phyloP scores from a whole-genome alignment of 2,113 vertebrate species.

The Maccullochella peelii region DNA sequence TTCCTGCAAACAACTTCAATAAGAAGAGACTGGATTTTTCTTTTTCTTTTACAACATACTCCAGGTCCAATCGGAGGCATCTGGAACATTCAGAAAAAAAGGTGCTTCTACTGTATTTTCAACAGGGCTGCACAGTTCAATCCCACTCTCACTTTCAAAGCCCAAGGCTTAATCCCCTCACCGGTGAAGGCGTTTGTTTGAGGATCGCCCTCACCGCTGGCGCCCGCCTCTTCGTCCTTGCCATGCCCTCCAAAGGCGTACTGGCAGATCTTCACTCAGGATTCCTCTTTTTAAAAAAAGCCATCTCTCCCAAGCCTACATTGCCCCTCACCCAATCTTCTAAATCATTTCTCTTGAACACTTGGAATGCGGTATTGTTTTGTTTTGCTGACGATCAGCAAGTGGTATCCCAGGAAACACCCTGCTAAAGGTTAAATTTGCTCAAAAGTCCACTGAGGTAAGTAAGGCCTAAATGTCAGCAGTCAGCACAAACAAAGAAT shows the following conservation, averaged over 20 bases:
- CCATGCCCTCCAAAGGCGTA: slow-evolving; percentile 73
- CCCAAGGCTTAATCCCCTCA: slow-evolving; percentile 78
- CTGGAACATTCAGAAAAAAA: slow-evolving; percentile 35
- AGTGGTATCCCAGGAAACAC: not conserved
- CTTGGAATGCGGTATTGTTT: slow-evolving; percentile 3
- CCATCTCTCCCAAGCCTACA: slow-evolving; percentile 18
- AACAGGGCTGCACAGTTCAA: slow-evolving; percentile 74
- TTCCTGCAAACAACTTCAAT: slow-evolving; percentile 48
- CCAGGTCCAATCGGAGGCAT: slow-evolving; percentile 51
- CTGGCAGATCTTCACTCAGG: slow-evolving; percentile 76
- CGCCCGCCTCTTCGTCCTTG: slow-evolving; percentile 75
- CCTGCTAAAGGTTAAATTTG: slow-evolving; percentile 17
- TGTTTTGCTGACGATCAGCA: slow-evolving; percentile 22
- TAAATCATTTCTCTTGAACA: slow-evolving; percentile 24
- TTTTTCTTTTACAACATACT: not conserved
- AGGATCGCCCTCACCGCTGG: slow-evolving; percentile 70
- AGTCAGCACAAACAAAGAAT: not conserved
- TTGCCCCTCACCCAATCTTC: not conserved
- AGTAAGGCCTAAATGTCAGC: slow-evolving; percentile 33
- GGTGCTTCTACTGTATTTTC: slow-evolving; percentile 62
- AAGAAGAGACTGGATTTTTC: not conserved
- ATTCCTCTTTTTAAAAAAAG: slow-evolving; percentile 51
- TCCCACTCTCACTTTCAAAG: slow-evolving; percentile 76
- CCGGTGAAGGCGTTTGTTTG: slow-evolving; percentile 77
- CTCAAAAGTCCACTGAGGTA: not conserved